phyloP scores from a whole-genome alignment of 2,797 vertebrate species.

The Pogonophryne albipinna region DNA sequence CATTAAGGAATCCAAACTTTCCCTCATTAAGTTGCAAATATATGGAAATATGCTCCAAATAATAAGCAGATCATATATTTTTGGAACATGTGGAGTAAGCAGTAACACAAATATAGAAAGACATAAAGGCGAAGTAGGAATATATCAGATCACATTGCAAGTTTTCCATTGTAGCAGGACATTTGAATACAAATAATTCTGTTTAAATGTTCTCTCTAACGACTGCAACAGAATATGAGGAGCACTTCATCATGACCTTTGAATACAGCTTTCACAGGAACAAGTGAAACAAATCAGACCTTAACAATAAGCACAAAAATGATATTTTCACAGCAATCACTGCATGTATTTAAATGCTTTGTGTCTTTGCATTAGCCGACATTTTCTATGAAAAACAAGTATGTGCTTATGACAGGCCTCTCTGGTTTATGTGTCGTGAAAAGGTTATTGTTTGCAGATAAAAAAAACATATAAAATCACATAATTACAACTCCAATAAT shows the following conservation, averaged over 20 bases:
- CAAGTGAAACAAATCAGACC: slow-evolving; percentile 12
- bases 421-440: not conserved
- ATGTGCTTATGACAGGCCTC: not conserved
- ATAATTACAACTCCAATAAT: no score
- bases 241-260: slow-evolving; percentile 31
- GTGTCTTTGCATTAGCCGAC: not conserved
- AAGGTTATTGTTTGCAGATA: not conserved
- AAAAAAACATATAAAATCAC: not conserved
- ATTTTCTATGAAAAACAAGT: not conserved
- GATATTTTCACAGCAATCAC: not conserved
- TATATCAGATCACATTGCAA: not conserved
- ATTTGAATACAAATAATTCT: slow-evolving; percentile 17
- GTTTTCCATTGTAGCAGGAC: not conserved
- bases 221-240: slow-evolving; percentile 5
- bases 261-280: not conserved
- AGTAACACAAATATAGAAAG: not conserved
- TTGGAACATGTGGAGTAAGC: not conserved
- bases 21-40: slow-evolving; percentile 24
- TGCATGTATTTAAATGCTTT: not conserved
- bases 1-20: slow-evolving; percentile 16
- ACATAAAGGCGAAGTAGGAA: not conserved
- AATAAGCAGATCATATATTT: not conserved
- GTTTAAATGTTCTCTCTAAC: slow-evolving; percentile 8
- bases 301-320: not conserved
- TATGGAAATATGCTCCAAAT: slow-evolving; percentile 10